Percentiles rank a stretch among this genome's conserved stretches.
phyloP scores from a whole-genome alignment of 2,113 vertebrate genomes.

The Passer montanus region DNA sequence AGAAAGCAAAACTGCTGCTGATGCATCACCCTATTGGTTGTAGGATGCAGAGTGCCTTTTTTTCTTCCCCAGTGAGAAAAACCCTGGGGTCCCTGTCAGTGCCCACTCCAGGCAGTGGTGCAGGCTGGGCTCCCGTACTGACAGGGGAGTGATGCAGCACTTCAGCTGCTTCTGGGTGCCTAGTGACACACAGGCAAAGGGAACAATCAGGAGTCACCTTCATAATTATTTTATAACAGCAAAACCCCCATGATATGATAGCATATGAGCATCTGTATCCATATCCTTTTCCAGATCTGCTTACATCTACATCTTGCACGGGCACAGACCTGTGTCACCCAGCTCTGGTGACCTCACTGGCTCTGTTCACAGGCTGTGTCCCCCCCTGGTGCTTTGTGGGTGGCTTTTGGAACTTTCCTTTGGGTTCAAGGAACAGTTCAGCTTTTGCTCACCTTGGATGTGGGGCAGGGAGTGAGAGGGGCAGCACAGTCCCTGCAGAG shows the following conservation, averaged over 20 bases:
- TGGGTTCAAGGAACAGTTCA: neutral
- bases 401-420: neutral
- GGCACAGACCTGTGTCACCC: fast-evolving
- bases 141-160: neutral
- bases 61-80: neutral
- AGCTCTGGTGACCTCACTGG: neutral
- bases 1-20: neutral
- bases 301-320: fast-evolving
- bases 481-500: too few species aligned
- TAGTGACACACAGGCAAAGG: neutral
- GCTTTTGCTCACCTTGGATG: too few species aligned
- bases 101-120: neutral
- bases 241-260: fast-evolving
- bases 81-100: neutral
- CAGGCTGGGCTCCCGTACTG: neutral
- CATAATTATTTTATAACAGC: neutral
- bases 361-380: neutral
- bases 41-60: neutral
- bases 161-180: neutral
- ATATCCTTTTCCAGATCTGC: neutral
- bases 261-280: too few species aligned
- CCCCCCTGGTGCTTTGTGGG: fast-evolving
- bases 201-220: neutral
- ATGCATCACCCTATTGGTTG: neutral
- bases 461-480: neutral